phyloP scores from a whole-genome alignment of 2,888 invertebrate species.

The Oscheius sp. region DNA sequence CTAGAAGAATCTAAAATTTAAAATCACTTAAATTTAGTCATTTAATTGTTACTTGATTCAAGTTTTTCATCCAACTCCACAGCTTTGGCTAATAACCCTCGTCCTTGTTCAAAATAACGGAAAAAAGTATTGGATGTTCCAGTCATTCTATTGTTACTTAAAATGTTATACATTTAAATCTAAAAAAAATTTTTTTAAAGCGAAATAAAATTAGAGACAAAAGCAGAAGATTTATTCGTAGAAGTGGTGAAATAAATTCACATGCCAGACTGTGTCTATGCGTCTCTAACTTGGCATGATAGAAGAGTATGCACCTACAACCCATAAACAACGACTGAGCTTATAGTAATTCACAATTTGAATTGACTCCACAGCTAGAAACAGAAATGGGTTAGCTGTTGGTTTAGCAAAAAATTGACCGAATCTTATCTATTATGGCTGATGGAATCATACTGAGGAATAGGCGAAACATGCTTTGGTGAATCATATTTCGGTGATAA shows the following conservation, averaged over 20 bases:
- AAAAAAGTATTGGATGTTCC: conserved; percentile 2
- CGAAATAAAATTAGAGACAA: background rate
- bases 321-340: background rate
- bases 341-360: too few species aligned
- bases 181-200: background rate
- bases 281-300: conserved; percentile 3
- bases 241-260: conserved; percentile 16
- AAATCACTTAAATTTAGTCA: background rate
- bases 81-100: conserved; percentile 15
- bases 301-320: background rate
- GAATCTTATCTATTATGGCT: too few species aligned
- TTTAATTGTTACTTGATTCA: conserved; percentile 1
- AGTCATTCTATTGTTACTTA: background rate
- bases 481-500: too few species aligned
- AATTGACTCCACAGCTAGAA: too few species aligned
- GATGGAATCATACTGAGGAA: too few species aligned
- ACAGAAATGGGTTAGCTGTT: too few species aligned
- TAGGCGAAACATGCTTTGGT: too few species aligned
- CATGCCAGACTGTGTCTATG: conserved; percentile 7
- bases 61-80: conserved; percentile 27
- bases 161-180: conserved; percentile 1
- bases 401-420: too few species aligned
- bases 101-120: conserved; percentile 15
- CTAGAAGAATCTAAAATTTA: conserved; percentile 7
- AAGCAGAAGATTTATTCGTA: background rate